These are phyloP conservation scores for Euura saliciscinereae DNA, from an alignment of 1,140 invertebrate species.

Conservation along the genomic window DNA sequence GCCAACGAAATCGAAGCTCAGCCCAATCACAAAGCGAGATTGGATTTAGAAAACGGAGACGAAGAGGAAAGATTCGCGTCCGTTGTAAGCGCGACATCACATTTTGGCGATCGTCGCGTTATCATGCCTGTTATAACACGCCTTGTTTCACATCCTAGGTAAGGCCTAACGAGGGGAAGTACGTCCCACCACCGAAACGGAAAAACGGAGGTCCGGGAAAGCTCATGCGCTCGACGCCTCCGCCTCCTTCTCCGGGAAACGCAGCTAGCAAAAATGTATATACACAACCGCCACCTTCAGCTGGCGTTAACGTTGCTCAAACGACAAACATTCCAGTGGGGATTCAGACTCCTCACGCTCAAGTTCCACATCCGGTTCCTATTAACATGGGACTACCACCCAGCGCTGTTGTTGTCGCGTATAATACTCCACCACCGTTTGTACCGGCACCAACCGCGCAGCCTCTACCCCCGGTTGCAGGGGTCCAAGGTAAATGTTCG, in stretches of 20 bases:
- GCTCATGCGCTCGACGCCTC: constrained; percentile 63
- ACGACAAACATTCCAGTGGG: constrained; percentile 52
- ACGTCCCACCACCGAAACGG: constrained; percentile 78
- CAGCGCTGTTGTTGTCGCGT: constrained; percentile 54
- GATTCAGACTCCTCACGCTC: constrained; percentile 44
- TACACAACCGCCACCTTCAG: constrained; percentile 50
- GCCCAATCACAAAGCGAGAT: constrained; percentile 77
- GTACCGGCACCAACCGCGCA: constrained; percentile 51
- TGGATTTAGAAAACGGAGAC: constrained; percentile 89
- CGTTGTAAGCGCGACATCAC: constrained; percentile 62
- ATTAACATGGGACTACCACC: constrained; percentile 53
- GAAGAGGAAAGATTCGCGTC: constrained; percentile 86
- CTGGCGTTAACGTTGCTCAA: constrained; percentile 49
- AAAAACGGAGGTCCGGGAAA: constrained; percentile 69
- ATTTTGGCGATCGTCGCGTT: not conserved
- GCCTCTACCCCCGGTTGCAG: constrained; percentile 41
- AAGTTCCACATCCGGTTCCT: constrained; percentile 51
- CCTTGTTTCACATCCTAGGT: constrained; percentile 25
- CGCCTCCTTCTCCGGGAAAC: constrained; percentile 55
- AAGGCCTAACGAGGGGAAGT: constrained; percentile 65
- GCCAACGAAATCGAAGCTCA: constrained; percentile 90
- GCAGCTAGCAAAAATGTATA: constrained; percentile 50
- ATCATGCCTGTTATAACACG: not conserved
- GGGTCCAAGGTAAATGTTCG: constrained; percentile 11
- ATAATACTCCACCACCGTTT: constrained; percentile 54